Evolutionary conservation across 2,888 invertebrate species (phyloP), one percentile per base, ranked within the genome.

Genomic region (Ephialtes manifestator): DNA sequence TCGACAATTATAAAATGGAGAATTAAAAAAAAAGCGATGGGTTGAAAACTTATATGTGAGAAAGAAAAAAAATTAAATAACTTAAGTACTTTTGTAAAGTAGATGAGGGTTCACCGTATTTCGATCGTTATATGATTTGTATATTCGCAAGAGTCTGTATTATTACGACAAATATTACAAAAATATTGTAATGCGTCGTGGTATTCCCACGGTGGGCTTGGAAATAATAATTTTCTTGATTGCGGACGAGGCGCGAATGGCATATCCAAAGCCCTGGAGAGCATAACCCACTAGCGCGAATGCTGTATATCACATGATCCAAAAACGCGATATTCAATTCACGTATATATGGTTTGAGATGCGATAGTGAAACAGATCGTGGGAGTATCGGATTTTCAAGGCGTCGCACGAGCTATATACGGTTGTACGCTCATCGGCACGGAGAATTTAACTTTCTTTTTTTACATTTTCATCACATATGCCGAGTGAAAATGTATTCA

Each of bases 261-360:
- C 31, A 35, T 28, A 35, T 35, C 67, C 5, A 4, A 15, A 51
- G 1, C 18, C 48, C 7, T 51, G 18, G 43, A 28, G 28, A 55
- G 20, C 24, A 70, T 51, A 51, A 18, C n/a, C 24, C 74, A 55
- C n/a, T 10, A 46, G 15, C 46, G 39, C 51, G 46, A n/a, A n/a
- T 35, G 43, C 24, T 39, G 24, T 18, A 28, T 31, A 60, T 53
- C 28, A 60, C 31, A 60, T 43, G 53, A 74, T 74, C 43, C 60
- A 74, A 74, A 74, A 74, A 60, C 46, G 46, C 60, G 60, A 74
- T 60, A 74, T 74, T 74, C 74, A 60, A 74, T 58, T 28, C 46
- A 60, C 46, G 43, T 60, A 60, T 46, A 10, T 18, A 39, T 18
- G 60, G 18, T 15, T 46, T 28, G 8, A 15, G 60, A 46, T 20